Evolutionary conservation across 2,113 vertebrate species (phyloP), one percentile per base, ranked within the genome.

Genomic region (Meleagris gallopavo): DNA sequence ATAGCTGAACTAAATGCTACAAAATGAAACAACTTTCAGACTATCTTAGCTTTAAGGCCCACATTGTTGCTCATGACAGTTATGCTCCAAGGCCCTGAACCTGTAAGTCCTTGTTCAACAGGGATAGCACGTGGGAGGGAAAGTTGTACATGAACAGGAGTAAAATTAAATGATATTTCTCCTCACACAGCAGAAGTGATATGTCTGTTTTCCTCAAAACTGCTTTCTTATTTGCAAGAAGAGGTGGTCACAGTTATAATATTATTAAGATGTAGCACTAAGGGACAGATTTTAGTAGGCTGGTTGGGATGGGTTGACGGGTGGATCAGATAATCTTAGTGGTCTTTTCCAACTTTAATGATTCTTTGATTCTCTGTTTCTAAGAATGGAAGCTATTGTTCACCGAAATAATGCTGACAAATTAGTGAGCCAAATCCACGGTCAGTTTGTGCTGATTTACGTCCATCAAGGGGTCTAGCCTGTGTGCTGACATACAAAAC

Each of bases 21-120:
- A 22, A 73, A 83, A 79, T 80, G 19, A 45, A 90, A 91, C 36
- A 83, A 76, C 58, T 94, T 71, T 76, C 95, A 77, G 13, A 76
- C 8, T 52, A 15, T n/a, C 30, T 90, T 22, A 94, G 17, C 71
- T 89, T 82, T 94, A 89, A 85, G 72, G 58, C 54, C 48, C 30
- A 14, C 5, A 5, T 38, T 66, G 74, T 27, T 91, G 67, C 91
- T 73, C 36, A 38, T 27, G 74, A 80, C 74, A 85, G 13, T 19
- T 16, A 5, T 50, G 36, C 41, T 84, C 60, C 30, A 10, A 73
- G 74, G 84, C 41, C 21, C 78, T 66, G n/a, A 83, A 79, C 55
- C 48, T 87, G 20, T 65, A 89, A 76, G 8, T 62, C 69, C 78
- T 73, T 93, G 58, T 82, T 91, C 64, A 74, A 69, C 50, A 84